These are phyloP conservation scores for Agrochola circellaris DNA, from an alignment of 2,888 invertebrate genomes.

Conservation along the genomic window DNA sequence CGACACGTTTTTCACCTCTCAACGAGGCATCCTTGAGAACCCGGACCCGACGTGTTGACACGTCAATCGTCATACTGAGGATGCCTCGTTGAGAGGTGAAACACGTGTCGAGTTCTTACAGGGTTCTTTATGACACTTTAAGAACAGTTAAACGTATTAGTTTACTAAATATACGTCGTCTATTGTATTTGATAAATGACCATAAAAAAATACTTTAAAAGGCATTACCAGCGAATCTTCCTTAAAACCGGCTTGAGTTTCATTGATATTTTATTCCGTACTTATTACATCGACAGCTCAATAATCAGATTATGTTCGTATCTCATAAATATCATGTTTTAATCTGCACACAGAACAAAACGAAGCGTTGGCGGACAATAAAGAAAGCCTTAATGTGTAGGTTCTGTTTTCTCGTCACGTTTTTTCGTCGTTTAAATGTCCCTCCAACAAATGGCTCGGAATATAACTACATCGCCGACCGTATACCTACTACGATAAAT, in stretches of 20 bases:
- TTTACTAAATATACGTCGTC: too few species aligned
- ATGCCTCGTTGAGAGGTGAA: too few species aligned
- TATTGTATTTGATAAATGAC: background rate
- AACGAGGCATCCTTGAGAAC: too few species aligned
- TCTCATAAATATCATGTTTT: conserved; percentile 83
- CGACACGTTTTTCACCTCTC: too few species aligned
- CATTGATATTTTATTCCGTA: conserved; percentile 53
- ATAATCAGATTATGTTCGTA: conserved; percentile 68
- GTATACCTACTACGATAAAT: conserved; percentile 75
- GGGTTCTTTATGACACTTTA: too few species aligned
- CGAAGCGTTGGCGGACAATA: conserved; percentile 80
- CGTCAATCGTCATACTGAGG: too few species aligned
- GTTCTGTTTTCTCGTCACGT: conserved; percentile 88
- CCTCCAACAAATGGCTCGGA: conserved; percentile 84
- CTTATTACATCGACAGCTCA: conserved; percentile 43
- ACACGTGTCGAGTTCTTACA: too few species aligned
- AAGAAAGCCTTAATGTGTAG: conserved; percentile 84
- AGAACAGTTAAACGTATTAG: too few species aligned
- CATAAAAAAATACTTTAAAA: conserved; percentile 40
- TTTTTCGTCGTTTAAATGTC: conserved; percentile 86
- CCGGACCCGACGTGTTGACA: too few species aligned
- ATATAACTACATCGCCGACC: conserved; percentile 81
- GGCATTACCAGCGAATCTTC: conserved; percentile 35
- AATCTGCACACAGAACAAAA: conserved; percentile 84
- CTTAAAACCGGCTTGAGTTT: conserved; percentile 32